Conservation (phyloP, 2,797 vertebrate genomes). For the Ambastaia sidthimunki region DNA sequence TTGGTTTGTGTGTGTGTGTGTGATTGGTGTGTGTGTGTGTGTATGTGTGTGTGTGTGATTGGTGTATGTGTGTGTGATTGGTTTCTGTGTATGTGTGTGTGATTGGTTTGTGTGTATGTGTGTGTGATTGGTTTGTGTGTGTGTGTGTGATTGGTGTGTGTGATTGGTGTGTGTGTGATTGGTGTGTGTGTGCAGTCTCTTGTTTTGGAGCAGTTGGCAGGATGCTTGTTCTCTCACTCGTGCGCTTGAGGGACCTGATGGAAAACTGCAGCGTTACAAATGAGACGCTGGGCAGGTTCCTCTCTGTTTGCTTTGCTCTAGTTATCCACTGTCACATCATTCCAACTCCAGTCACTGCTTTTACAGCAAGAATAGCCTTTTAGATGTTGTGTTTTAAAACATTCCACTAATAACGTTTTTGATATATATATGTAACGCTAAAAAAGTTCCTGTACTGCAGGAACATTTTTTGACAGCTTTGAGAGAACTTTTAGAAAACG, state of each 20-base stretch:
- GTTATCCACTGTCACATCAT: constrained; percentile 35
- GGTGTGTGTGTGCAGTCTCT: not conserved
- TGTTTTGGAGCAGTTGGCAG: constrained; percentile 29
- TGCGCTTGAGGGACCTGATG: constrained; percentile 40
- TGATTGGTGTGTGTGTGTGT: not conserved
- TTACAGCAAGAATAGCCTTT: not conserved
- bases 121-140: too few relatives aligned
- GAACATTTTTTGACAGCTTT: too few relatives aligned
- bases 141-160: too few relatives aligned
- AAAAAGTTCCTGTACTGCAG: too few relatives aligned
- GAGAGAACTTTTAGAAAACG: too few relatives aligned
- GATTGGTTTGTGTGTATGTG: too few relatives aligned
- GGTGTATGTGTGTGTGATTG: constrained; percentile 17
- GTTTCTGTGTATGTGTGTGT: too few relatives aligned
- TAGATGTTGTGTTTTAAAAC: too few relatives aligned
- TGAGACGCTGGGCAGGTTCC: constrained; percentile 33
- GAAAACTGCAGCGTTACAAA: constrained; percentile 47
- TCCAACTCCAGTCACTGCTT: constrained; percentile 5
- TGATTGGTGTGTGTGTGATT: constrained; percentile 25
- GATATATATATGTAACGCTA: too few relatives aligned
- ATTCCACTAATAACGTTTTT: too few relatives aligned
- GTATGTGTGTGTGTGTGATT: not conserved
- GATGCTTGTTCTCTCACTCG: not conserved
- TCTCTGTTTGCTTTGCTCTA: constrained; percentile 50
- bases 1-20: not conserved